These are phyloP conservation scores for Agriotes lineatus DNA, from an alignment of 2,888 invertebrate species.

Conservation along the genomic window DNA sequence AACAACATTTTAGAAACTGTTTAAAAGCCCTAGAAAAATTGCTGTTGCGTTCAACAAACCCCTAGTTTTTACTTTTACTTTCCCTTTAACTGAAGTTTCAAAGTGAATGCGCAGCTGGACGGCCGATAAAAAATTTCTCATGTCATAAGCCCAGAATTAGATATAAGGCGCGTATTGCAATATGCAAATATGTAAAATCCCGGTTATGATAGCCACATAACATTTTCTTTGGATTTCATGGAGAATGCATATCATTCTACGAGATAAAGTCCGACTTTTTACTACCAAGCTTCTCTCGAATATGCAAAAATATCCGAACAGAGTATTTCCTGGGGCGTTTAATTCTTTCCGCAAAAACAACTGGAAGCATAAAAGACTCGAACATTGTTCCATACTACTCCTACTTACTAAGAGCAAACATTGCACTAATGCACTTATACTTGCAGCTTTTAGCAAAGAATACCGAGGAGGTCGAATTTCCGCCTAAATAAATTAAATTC, in stretches of 20 bases:
- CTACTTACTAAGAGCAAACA: background rate
- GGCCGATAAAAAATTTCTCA: background rate
- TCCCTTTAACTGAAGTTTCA: too few relatives aligned
- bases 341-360: constrained; percentile 8
- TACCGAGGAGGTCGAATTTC: background rate
- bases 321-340: constrained; percentile 10
- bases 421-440: background rate
- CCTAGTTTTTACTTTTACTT: too few relatives aligned
- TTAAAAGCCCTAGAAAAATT: background rate
- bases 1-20: constrained; percentile 34
- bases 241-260: constrained; percentile 18
- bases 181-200: constrained; percentile 7
- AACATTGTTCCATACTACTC: background rate
- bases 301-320: constrained; percentile 2
- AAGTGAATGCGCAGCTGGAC: too few relatives aligned
- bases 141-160: background rate
- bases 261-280: constrained; percentile 18
- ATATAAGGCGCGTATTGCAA: constrained; percentile 8
- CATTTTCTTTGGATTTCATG: constrained; percentile 8
- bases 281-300: background rate
- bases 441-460: background rate
- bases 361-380: background rate
- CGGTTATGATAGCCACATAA: constrained; percentile 16
- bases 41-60: background rate
- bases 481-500: constrained; percentile 2